These are phyloP conservation scores for Arrhamphus sclerolepis DNA, from an alignment of 2,797 vertebrate genomes.

Conservation along the genomic window DNA sequence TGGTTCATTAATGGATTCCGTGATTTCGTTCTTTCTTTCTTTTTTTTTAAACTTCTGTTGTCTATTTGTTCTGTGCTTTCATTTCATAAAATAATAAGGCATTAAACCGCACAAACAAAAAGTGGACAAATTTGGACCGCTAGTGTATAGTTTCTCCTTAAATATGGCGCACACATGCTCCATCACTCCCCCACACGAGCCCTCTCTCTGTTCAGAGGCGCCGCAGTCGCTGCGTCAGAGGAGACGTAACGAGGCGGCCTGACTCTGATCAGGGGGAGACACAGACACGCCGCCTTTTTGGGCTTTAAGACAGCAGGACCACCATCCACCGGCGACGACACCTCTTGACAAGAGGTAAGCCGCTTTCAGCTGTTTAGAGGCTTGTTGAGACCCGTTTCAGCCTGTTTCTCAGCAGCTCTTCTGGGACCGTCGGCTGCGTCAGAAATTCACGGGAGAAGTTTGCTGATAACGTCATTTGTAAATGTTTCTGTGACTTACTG, in stretches of 20 bases:
- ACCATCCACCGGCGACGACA: conserved; percentile 1
- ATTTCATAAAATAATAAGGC: too few relatives aligned
- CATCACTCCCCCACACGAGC: background rate
- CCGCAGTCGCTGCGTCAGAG: conserved; percentile 61
- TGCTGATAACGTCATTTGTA: conserved; percentile 25
- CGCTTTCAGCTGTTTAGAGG: background rate
- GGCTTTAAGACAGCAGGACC: conserved; percentile 20
- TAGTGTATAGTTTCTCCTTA: too few relatives aligned
- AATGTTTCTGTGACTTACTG: conserved; percentile 2
- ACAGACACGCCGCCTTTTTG: background rate
- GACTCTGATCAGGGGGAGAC: conserved; percentile 16
- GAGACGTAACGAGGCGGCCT: conserved; percentile 47
- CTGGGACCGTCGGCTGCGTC: background rate
- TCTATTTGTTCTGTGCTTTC: too few relatives aligned
- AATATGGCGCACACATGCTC: too few relatives aligned
- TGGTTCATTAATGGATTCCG: too few relatives aligned
- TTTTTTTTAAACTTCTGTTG: too few relatives aligned
- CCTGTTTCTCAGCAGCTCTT: background rate
- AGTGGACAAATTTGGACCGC: too few relatives aligned
- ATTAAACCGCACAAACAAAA: too few relatives aligned
- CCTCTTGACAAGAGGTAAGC: conserved; percentile 34
- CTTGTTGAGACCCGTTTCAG: background rate
- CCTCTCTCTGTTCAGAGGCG: too few relatives aligned
- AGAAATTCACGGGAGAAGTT: conserved; percentile 14
- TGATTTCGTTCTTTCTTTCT: too few relatives aligned